Base-by-base conservation (phyloP, 2,888 invertebrate genomes). In the Hydraecia micacea region DNA sequence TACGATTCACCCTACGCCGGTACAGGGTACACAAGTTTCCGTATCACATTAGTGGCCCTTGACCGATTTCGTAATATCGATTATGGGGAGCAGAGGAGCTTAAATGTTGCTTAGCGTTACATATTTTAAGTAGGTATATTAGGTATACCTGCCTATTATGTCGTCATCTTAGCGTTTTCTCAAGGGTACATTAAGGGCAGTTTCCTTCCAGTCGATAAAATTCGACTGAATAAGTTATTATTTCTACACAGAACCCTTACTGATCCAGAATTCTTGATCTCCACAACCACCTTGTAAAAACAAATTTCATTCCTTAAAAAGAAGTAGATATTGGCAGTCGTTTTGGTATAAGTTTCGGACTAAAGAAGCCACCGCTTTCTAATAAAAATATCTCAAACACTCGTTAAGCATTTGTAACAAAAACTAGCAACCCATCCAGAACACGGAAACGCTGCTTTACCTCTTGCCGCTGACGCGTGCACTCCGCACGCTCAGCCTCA, bases 31-130 rank as follows among this genome's bases (percentile, higher is more conserved):
- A 67, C 89, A 83, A 88, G 91, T 91, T 94, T 94, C 94, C 94
- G 93, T 88, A 90, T 91, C 87, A 90, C 93, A 93, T 94, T 95
- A 93, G 91, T 89, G 91, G 89, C 90, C 92, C 92, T 91, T 91
- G 91, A 91, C 90, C 90, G 90, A 87, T 88, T 91, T 87, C 77
- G 55, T 86, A 87, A 86, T 86, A 91, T 85, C 88, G 87, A 87
- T 85, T 79, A 81, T 70, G 80, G 80, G 75, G 78, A 73, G 65
- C 75, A 78, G 63, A 79, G 58, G 72, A 86, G 72, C 74, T 76
- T 69, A 67, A 81, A 86, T 84, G 78, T 55, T 86, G 78, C 75
- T 79, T 78, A 78, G 77, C 60, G 52, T 72, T 83, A 76, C 86
- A 83, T 86, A 86, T 79, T 86, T 86, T 68, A 73, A 62, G 55